These are phyloP conservation scores for Uloborus plumipes DNA, from an alignment of 2,888 invertebrate genomes.

Conservation along the genomic window DNA sequence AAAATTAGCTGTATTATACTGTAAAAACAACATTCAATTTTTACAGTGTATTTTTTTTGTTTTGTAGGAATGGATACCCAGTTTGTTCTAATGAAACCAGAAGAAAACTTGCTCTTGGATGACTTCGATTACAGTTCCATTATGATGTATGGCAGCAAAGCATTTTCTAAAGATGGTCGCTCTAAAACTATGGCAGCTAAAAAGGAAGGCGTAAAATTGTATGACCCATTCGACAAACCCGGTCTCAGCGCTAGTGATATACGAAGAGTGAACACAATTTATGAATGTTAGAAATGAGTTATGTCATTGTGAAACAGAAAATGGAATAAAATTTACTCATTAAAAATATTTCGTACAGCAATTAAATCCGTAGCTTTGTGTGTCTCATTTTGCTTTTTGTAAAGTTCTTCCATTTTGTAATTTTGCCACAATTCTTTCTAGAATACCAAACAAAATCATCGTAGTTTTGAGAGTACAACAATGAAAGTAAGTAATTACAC, in stretches of 20 bases:
- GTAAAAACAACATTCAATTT: too few species aligned
- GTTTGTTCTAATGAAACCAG: slow-evolving; percentile 47
- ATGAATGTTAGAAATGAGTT: slow-evolving; percentile 45
- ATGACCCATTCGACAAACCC: slow-evolving; percentile 62
- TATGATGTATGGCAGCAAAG: slow-evolving; percentile 66
- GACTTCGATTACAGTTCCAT: slow-evolving; percentile 65
- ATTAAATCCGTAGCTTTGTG: too few species aligned
- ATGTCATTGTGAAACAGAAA: too few species aligned
- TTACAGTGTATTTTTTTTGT: not conserved
- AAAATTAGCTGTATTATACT: too few species aligned
- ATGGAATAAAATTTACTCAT: too few species aligned
- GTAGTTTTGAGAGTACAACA: too few species aligned
- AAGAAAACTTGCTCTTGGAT: slow-evolving; percentile 51
- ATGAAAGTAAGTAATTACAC: too few species aligned
- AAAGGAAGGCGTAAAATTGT: slow-evolving; percentile 23
- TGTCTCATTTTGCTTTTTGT: too few species aligned
- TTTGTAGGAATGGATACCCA: slow-evolving; percentile 50
- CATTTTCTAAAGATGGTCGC: slow-evolving; percentile 61
- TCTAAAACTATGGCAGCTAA: slow-evolving; percentile 61
- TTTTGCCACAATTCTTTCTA: too few species aligned
- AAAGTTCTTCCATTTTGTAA: too few species aligned
- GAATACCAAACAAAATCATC: too few species aligned
- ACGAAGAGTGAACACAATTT: slow-evolving; percentile 61
- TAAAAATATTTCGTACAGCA: too few species aligned
- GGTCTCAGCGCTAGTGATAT: slow-evolving; percentile 61